Evolutionary conservation across 2,797 vertebrate genomes (phyloP), one percentile per base, ranked within the genome.

Genomic region (Coregonus suidteri): DNA sequence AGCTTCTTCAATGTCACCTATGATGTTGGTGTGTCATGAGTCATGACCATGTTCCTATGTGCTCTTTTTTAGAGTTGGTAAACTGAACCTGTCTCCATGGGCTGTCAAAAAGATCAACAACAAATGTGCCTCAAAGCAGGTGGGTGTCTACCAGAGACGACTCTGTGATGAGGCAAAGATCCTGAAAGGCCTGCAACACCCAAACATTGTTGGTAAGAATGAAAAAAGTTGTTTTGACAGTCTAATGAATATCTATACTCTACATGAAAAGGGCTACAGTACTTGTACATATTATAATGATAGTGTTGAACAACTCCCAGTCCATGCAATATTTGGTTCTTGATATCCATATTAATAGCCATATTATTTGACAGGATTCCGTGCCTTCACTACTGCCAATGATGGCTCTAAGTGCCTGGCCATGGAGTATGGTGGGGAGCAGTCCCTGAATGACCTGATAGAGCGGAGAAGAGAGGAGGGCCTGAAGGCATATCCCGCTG

Each of bases 351-450:
- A 47, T 47, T 47, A 47, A 47, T 9, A 47, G 41, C 41, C 41
- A 47, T 11, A 47, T 47, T 9, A 47, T 47, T 47, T 47, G 41
- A 47, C 41, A 47, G 41, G 97, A 41, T 99, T 97, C 79, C 94
- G 97, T 0, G 95, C 96, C 0, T 95, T 96, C 54, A 77, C 95
- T 1, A 94, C 91, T 6, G 94, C 97, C 52, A 95, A 83, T 0
- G 97, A 98, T 1, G 98, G 98, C 1, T 96, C 94, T 64, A 93
- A 96, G 74, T 99, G 96, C 75, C 93, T 99, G 78, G 97, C 95
- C 59, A 98, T 98, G 98, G 98, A 99, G 83, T 98, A 94, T 0
- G 98, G 97, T 47, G 97, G 97, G 4, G 97, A 98, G 73, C 95
- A 96, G 82, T 98, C 97, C 6, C 95, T 98, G 65, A 94, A 94